A percentile compares a stretch with the other conserved stretches of the same genome.
Evolutionary conservation across 2,113 vertebrate species (phyloP).

Genomic region (Amphiprion ocellaris): DNA sequence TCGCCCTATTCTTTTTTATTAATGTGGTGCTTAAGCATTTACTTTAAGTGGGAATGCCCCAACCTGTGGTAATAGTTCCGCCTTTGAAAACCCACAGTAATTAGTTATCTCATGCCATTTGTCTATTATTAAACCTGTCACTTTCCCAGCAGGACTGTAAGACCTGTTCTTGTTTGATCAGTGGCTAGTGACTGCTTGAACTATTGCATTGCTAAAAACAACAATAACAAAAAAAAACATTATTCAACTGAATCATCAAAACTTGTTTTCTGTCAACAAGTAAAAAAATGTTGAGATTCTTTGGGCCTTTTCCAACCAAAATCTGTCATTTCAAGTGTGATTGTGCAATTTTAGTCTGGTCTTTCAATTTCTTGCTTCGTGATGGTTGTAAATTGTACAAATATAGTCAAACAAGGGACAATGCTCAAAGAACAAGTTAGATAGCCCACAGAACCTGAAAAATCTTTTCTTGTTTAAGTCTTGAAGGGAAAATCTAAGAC

Average conservation of each 20-base stretch:
- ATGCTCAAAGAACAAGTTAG: too few species aligned
- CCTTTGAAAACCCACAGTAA: not conserved
- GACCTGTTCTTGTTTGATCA: constrained; percentile 15
- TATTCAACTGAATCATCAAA: too few species aligned
- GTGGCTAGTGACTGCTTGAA: too few species aligned
- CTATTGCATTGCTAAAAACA: too few species aligned
- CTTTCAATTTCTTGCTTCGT: not conserved
- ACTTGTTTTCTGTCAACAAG: too few species aligned
- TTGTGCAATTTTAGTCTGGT: not conserved
- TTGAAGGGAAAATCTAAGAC: not conserved
- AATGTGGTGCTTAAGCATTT: not conserved
- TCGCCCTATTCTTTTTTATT: constrained; percentile 21
- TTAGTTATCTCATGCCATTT: too few species aligned
- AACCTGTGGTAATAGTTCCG: not conserved
- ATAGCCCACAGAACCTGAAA: not conserved
- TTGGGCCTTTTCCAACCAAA: not conserved
- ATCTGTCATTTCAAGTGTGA: not conserved
- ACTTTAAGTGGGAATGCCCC: constrained; percentile 1
- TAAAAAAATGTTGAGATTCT: not conserved
- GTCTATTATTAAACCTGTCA: not conserved
- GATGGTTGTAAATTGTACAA: not conserved
- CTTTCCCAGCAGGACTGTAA: constrained; percentile 18
- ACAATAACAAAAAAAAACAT: too few species aligned
- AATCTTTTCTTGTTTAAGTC: not conserved
- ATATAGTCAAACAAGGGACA: too few species aligned